Base-by-base conservation (phyloP, 2,888 invertebrate species). In the Eupithecia abbreviata region DNA sequence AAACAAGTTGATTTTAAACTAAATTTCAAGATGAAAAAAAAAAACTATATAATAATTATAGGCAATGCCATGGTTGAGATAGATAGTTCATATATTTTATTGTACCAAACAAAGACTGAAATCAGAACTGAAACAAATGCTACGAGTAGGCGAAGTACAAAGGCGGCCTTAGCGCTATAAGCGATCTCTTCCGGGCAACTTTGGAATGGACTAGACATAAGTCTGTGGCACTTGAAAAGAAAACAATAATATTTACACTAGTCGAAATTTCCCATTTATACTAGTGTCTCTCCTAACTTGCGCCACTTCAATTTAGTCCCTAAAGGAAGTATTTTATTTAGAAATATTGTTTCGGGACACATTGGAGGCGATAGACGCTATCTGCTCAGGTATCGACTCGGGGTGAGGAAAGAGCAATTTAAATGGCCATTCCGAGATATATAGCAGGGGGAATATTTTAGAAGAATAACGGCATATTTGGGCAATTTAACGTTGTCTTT, bases 271-370 rank as follows among this genome's bases (percentile, higher is more conserved):
- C 41, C 41, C 2, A 41, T 41, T 12, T 5, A 58, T 10, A 13
- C 41, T 9, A 10, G 42, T n/a, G 18, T 42, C 43, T 43, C 69
- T 72, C 68, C 15, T 84, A 6, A 77, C 80, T 82, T 82, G 72
- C 3, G 77, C 87, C 82, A 75, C 66, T 70, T 75, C 70, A 72
- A 78, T 68, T 81, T 75, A 85, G 86, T 88, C 88, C 87, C 88
- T 84, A 81, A 85, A 86, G 88, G 84, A 87, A 89, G 89, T 91
- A 87, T 92, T 93, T 92, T 93, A 92, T 92, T 91, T 90, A 91
- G 90, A 93, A 92, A 93, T 92, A 93, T 92, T 92, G 92, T 92
- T 92, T 91, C 83, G 89, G 90, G 89, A 86, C 89, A 86, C 88
- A 89, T 85, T 87, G 84, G 84, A 84, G 87, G 83, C 83, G 82